Evolutionary conservation across 2,113 vertebrate species (phyloP).

Genomic region (Australoheros scitulus): DNA sequence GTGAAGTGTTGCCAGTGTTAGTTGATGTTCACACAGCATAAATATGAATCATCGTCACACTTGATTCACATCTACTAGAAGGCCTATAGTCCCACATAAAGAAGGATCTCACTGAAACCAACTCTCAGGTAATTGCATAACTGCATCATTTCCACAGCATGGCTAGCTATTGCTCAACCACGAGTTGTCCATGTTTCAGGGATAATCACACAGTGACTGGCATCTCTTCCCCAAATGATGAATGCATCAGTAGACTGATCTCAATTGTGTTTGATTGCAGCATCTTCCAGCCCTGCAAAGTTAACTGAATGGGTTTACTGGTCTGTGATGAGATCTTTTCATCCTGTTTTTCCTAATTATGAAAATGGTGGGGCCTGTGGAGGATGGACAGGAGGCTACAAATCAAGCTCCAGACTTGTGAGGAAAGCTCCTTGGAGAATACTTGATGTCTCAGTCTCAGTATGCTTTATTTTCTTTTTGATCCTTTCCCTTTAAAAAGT

Average conservation of each 20-base stretch:
- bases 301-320: slow-evolving; percentile 72
- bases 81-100: slow-evolving; percentile 12
- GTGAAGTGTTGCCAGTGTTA: slow-evolving; percentile 40
- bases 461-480: background rate
- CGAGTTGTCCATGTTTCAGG: slow-evolving; percentile 10
- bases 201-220: slow-evolving; percentile 33
- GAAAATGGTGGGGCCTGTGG: background rate
- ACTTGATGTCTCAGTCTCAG: background rate
- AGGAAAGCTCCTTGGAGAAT: slow-evolving; percentile 9
- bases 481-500: slow-evolving; percentile 15
- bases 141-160: slow-evolving; percentile 30
- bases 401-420: background rate
- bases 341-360: slow-evolving; percentile 61
- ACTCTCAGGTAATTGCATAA: slow-evolving; percentile 52
- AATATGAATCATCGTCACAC: slow-evolving; percentile 38
- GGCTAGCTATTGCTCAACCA: slow-evolving; percentile 24
- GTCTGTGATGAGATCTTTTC: slow-evolving; percentile 70
- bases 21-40: slow-evolving; percentile 21
- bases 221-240: slow-evolving; percentile 32
- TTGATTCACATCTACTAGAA: slow-evolving; percentile 1
- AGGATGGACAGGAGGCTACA: slow-evolving; percentile 8
- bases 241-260: slow-evolving; percentile 54
- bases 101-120: background rate
- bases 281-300: slow-evolving; percentile 59
- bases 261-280: slow-evolving; percentile 73